Conservation (phyloP, 2,888 invertebrate genomes). For the Dioctria linearis region DNA sequence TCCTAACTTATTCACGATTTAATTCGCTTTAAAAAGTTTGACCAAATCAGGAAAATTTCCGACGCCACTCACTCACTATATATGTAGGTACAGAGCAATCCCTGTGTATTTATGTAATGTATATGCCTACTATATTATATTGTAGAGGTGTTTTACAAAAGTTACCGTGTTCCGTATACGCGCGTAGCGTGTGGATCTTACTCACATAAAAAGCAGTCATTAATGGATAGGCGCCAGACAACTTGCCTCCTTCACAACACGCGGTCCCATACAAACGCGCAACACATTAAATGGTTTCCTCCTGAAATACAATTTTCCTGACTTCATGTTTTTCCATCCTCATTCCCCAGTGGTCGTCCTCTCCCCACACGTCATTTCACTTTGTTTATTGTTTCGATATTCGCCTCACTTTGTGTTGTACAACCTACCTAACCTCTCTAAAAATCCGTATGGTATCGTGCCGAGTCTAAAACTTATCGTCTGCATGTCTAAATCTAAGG, state of each 20-base stretch:
- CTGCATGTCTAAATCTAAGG: background rate
- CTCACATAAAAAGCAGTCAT: constrained; percentile 47
- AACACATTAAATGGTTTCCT: constrained; percentile 33
- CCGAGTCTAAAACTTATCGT: background rate
- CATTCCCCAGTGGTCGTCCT: background rate
- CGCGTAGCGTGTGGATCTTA: constrained; percentile 10
- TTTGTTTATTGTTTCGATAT: constrained; percentile 20
- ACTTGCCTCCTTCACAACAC: constrained; percentile 52
- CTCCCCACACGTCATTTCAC: background rate
- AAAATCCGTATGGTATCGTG: background rate
- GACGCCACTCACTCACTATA: background rate
- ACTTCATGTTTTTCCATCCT: background rate
- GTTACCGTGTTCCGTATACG: background rate
- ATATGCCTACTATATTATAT: background rate
- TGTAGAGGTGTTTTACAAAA: background rate
- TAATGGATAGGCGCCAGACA: constrained; percentile 58
- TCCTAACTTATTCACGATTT: constrained; percentile 26
- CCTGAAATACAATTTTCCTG: constrained; percentile 25
- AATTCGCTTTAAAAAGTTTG: constrained; percentile 39
- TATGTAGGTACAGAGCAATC: background rate
- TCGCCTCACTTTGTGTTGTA: background rate
- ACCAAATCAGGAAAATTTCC: constrained; percentile 34
- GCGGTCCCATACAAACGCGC: background rate
- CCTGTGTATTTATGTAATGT: background rate
- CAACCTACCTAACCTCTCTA: background rate